phyloP scores from a whole-genome alignment of 2,797 vertebrate genomes.

The Avahi laniger region DNA sequence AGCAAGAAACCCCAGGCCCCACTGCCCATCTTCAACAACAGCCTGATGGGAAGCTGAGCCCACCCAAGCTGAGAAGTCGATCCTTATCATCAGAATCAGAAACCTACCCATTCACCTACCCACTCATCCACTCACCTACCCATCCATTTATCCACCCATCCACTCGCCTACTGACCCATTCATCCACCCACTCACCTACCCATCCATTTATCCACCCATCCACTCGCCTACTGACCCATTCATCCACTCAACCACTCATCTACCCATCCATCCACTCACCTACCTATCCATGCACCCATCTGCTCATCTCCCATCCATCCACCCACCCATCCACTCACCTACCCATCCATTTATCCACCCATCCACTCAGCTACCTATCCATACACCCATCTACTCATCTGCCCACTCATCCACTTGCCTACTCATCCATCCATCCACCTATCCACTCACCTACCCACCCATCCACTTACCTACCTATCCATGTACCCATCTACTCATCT shows the following conservation, averaged over 20 bases:
- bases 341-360: neutral
- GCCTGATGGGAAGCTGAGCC: neutral
- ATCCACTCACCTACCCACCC: fast-evolving
- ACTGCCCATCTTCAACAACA: neutral
- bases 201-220: neutral
- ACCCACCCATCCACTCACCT: neutral
- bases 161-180: too few relatives aligned
- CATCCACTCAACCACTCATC: neutral
- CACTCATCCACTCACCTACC: neutral
- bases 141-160: too few relatives aligned
- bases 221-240: too few relatives aligned
- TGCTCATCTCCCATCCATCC: fast-evolving
- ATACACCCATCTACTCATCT: neutral
- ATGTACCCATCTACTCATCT: neutral
- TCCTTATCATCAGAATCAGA: neutral
- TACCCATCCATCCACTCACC: too few relatives aligned
- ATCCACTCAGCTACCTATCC: neutral
- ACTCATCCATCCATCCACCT: fast-evolving
- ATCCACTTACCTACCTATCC: fast-evolving
- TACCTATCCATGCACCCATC: neutral
- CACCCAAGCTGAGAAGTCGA: neutral
- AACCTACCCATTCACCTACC: neutral
- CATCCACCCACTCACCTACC: fast-evolving
- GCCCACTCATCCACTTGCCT: fast-evolving
- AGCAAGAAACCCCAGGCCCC: neutral